Evolutionary conservation across 2,113 vertebrate species (phyloP).

Genomic region (Copsychus sechellarum): DNA sequence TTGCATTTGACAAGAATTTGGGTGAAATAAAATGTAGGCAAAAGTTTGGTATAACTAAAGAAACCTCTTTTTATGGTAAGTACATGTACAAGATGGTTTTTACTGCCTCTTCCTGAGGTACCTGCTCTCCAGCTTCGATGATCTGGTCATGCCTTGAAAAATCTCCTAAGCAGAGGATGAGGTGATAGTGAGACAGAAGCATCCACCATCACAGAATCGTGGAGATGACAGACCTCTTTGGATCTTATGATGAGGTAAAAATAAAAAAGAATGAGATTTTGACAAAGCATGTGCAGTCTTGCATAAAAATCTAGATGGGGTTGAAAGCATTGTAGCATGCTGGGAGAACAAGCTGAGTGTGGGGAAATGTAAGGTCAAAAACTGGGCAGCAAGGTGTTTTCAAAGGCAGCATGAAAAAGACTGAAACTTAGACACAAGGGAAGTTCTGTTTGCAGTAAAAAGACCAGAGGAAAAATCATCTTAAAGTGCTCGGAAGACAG

Average conservation of each 20-base stretch:
- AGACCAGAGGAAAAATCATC: not conserved
- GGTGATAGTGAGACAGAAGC: not conserved
- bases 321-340: not conserved
- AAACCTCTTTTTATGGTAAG: not conserved
- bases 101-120: not conserved
- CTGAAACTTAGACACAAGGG: not conserved
- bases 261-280: not conserved
- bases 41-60: not conserved
- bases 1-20: not conserved
- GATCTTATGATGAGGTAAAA: not conserved
- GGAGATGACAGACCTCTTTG: not conserved
- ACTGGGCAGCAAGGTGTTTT: not conserved
- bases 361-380: not conserved
- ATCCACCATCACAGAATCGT: not conserved
- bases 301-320: not conserved
- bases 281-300: not conserved
- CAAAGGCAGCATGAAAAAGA: not conserved
- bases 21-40: not conserved
- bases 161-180: not conserved
- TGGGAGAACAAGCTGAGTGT: rapidly evolving
- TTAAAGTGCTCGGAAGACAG: not conserved
- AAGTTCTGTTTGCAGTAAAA: not conserved
- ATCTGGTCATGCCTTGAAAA: not conserved
- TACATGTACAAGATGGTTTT: not conserved
- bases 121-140: not conserved